Base-by-base conservation (phyloP, 2,113 vertebrate species). In the Sapajus apella region DNA sequence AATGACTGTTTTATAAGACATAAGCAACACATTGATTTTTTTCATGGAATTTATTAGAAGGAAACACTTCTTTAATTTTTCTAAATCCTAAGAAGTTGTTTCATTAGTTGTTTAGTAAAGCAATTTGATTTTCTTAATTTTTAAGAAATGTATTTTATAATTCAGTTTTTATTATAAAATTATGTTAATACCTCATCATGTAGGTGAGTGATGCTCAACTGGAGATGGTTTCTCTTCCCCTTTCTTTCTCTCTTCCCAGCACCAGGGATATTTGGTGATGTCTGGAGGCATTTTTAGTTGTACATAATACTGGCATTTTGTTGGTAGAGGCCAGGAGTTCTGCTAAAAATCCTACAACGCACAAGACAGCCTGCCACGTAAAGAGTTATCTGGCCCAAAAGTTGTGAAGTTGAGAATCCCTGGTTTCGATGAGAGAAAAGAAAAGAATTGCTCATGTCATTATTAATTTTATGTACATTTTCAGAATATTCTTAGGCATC, bases 11-110 rank as follows among this genome's bases (percentile, higher is more conserved):
- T 82, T 87, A 86, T 61, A 70, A 87, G 86, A 75, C 87, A 70
- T 58, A 85, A 87, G 30, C 21, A 84, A 20, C 25, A 14, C 5
- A 20, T 70, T 84, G 21, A 56, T 89, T 56, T 86, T 92, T 87
- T 79, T 83, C 52, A 45, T 25, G 64, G 21, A 89, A 47, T 80
- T 75, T 90, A 86, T 86, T 96, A 82, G 47, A 89, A 97, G 35
- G 37, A 96, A 94, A 77, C 43, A 73, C 40, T 40, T 50, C n/a
- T 35, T 83, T 47, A 82, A 64, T 56, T 82, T 90, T 92, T 94
- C 14, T 32, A 94, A 61, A 92, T 87, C 68, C 40, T 70, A 94
- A 58, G 16, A 58, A 52, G 13, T 88, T 89, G 8, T 79, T 89
- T 58, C 16, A 50, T 56, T 43, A 50, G 81, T 23, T 70, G 12